phyloP scores from a whole-genome alignment of 2,113 vertebrate genomes.

The human region DNA sequence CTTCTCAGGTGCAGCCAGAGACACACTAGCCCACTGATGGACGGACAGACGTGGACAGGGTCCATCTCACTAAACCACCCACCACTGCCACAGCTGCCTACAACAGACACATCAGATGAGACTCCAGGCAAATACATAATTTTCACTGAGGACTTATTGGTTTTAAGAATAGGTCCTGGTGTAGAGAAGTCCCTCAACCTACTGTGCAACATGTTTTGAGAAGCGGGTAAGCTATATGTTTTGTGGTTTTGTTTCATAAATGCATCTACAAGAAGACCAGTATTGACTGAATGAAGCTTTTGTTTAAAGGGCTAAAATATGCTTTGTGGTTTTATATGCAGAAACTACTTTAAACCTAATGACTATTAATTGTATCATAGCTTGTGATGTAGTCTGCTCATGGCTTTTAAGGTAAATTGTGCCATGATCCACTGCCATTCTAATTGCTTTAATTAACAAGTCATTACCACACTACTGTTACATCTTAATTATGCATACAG shows the following conservation, averaged over 20 bases:
- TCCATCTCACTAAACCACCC: fast-evolving
- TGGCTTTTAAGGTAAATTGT: background rate
- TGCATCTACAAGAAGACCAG: background rate
- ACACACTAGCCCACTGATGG: background rate
- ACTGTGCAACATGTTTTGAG: background rate
- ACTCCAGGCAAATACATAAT: background rate
- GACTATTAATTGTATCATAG: background rate
- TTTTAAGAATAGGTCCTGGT: background rate
- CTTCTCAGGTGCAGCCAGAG: background rate
- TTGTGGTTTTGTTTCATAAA: background rate
- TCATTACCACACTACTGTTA: background rate
- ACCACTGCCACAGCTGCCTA: background rate
- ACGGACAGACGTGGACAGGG: background rate
- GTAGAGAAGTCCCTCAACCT: background rate
- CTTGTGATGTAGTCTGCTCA: conserved; percentile 27
- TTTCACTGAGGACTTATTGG: fast-evolving
- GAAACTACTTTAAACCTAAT: background rate
- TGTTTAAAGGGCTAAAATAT: background rate
- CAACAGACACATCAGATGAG: background rate
- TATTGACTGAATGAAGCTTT: background rate
- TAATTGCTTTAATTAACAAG: conserved; percentile 64
- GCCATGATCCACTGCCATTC: background rate
- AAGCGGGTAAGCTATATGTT: background rate
- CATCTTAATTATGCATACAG: conserved; percentile 39
- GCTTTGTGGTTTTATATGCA: background rate